phyloP scores from a whole-genome alignment of 1,140 invertebrate species.

The Cecropterus lyciades region DNA sequence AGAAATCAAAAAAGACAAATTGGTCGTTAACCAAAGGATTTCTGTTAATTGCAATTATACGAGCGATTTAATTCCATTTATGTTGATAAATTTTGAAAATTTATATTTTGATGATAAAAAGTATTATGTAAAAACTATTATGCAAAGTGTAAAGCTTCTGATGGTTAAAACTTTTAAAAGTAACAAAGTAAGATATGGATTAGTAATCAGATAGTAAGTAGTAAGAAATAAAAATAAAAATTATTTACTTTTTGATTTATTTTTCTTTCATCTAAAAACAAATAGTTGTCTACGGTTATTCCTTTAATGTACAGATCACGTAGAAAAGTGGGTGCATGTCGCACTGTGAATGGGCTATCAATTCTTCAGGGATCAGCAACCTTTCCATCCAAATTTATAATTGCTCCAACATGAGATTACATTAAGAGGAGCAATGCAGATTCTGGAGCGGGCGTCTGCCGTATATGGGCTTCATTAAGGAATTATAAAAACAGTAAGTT shows the following conservation, averaged over 20 bases:
- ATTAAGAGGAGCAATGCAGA: slow-evolving; percentile 68
- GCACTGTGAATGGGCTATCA: slow-evolving; percentile 10
- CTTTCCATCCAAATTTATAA: slow-evolving; percentile 43
- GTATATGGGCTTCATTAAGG: slow-evolving; percentile 76
- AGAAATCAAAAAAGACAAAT: slow-evolving; percentile 38
- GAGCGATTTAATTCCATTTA: slow-evolving; percentile 33
- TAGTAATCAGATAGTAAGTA: neutral
- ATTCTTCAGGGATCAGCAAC: slow-evolving; percentile 25
- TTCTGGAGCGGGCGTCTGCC: slow-evolving; percentile 62
- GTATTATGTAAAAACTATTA: slow-evolving; percentile 20
- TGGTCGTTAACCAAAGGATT: slow-evolving; percentile 34
- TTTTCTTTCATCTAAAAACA: neutral
- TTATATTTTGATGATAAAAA: slow-evolving; percentile 18
- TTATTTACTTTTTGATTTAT: no score
- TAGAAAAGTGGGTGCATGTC: slow-evolving; percentile 8
- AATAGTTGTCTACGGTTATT: neutral
- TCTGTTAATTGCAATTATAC: slow-evolving; percentile 33
- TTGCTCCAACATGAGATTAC: slow-evolving; percentile 51
- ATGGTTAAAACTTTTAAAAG: neutral
- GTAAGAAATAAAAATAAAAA: no score
- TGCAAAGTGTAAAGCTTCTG: neutral
- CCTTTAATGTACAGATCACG: slow-evolving; percentile 12
- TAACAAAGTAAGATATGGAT: no score
- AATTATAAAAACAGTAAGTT: slow-evolving; percentile 59
- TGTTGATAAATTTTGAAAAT: slow-evolving; percentile 29